A percentile compares a stretch with the other conserved stretches of the same genome.
Conservation (phyloP, 1,140 invertebrate species). For the Camponotus vicinus region DNA sequence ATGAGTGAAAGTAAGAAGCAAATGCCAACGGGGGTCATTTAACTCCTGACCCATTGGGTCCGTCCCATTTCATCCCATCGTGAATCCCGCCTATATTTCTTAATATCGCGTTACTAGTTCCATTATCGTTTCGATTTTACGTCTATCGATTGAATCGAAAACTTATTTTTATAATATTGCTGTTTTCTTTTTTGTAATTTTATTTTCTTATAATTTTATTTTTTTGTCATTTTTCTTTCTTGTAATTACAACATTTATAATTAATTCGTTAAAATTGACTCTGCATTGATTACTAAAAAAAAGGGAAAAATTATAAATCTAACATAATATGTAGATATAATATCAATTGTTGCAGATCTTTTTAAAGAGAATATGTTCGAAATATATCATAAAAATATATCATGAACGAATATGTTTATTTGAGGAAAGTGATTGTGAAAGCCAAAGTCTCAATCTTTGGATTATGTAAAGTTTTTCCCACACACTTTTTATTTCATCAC, state of each 20-base stretch:
- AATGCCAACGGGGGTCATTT: constrained; percentile 85
- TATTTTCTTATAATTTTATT: no score
- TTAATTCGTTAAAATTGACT: not conserved
- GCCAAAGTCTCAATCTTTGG: not conserved
- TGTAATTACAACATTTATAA: not conserved
- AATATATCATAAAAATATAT: no score
- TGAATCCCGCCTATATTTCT: constrained; percentile 1
- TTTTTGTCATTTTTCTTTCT: no score
- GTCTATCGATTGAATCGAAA: not conserved
- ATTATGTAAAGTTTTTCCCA: constrained; percentile 46
- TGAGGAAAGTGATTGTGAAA: not conserved
- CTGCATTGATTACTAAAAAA: not conserved
- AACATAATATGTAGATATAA: not conserved
- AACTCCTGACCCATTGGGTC: constrained; percentile 83
- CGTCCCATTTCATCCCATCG: constrained; percentile 65
- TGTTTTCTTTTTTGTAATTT: not conserved
- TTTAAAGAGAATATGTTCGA: not conserved
- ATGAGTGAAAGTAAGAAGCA: constrained; percentile 86
- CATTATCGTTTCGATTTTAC: not conserved
- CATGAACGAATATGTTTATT: not conserved
- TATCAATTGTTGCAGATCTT: not conserved
- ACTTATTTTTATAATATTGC: not conserved
- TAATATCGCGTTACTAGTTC: constrained; percentile 25
- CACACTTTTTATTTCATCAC: constrained; percentile 44
- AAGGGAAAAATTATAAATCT: not conserved